Percentiles rank a stretch among this genome's conserved stretches.
These are phyloP conservation scores for Vanessa atalanta DNA, from an alignment of 1,140 invertebrate species.

Conservation along the genomic window DNA sequence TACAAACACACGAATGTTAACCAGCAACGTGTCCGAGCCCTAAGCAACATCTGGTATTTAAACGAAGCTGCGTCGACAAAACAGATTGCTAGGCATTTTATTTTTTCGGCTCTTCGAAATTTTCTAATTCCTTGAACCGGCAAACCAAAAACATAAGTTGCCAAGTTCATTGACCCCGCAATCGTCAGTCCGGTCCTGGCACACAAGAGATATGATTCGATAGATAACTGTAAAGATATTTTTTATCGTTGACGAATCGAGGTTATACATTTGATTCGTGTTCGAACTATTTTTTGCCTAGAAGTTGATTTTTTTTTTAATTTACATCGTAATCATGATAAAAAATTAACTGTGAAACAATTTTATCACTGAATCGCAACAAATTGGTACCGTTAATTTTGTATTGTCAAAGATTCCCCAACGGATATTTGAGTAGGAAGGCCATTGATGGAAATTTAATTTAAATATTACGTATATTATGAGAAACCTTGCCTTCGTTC, in stretches of 20 bases:
- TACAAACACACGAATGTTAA: neutral
- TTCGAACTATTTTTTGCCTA: constrained; percentile 42
- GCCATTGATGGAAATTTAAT: constrained; percentile 28
- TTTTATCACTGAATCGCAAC: constrained; percentile 17
- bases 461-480: constrained; percentile 36
- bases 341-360: constrained; percentile 17
- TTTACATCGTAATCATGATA: constrained; percentile 19
- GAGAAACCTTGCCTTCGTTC: constrained; percentile 43
- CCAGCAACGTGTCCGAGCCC: neutral
- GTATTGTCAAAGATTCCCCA: constrained; percentile 23
- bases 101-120: constrained; percentile 44
- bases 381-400: constrained; percentile 25
- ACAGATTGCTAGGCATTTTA: constrained; percentile 17
- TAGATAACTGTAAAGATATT: constrained; percentile 76
- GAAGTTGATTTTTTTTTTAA: constrained; percentile 19
- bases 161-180: constrained; percentile 55
- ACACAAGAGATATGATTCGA: constrained; percentile 71
- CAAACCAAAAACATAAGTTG: constrained; percentile 59
- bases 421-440: constrained; percentile 34
- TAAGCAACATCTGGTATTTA: constrained; percentile 21
- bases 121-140: constrained; percentile 55
- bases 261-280: constrained; percentile 71
- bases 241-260: constrained; percentile 65
- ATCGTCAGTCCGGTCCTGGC: constrained; percentile 54
- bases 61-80: constrained; percentile 17